Base-by-base conservation (phyloP, 2,797 vertebrate genomes). In the Erethizon dorsatum region DNA sequence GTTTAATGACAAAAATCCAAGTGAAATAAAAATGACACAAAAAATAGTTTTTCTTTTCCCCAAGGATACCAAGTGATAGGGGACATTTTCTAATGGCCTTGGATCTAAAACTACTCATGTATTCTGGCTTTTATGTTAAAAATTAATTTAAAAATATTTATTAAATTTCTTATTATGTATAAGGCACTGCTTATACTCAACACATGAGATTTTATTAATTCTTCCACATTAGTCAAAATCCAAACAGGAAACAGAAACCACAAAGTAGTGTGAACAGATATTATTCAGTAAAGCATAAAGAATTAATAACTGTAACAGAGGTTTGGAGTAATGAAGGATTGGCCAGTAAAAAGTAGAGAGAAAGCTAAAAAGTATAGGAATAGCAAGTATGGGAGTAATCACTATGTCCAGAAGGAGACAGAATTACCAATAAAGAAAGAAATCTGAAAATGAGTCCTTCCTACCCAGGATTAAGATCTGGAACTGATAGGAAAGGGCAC, bases 11-110 rank as follows among this genome's bases (percentile, higher is more conserved):
- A 75, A 93, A 94, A 95, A 28, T 47, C 9, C 31, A 89, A 86
- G 69, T 90, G 63, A 65, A 56, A 88, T 69, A 83, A 59, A 96
- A 91, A 15, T 9, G 90, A 92, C 94, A 47, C 17, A 82, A 92
- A 88, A 54, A 50, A 37, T 87, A 90, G 65, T 18, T 91, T 82
- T 77, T 94, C 28, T 63, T 88, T 22, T 92, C 31, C 9, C n/a
- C 37, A 93, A 73, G 17, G n/a, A 67, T 61, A 78, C 18, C 31
- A 33, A 33, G 7, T 93, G 15, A 85, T 47, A 88, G 61, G 10
- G 7, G 26, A 50, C 31, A 83, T 57, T 88, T 77, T 63, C 26
- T 88, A 41, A 17, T n/a, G 7, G 67, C 31, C 6, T 17, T 88
- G 24, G 2, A 63, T 88, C 54, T 92, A 88, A 97, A 97, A 67